phyloP scores from a whole-genome alignment of 2,797 vertebrate species.

The Heterohyrax brucei region DNA sequence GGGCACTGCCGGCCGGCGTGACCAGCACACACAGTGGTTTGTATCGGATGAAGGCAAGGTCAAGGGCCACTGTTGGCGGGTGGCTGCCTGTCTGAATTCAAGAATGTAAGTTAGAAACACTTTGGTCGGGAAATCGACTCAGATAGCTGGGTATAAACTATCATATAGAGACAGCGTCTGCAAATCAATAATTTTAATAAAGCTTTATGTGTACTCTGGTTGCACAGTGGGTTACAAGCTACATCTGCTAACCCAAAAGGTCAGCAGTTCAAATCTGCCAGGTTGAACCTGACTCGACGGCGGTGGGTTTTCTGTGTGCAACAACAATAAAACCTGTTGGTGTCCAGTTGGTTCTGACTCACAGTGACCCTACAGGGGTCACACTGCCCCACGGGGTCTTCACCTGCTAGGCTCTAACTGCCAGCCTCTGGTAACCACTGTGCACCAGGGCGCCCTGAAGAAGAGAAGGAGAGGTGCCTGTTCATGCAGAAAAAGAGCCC shows the following conservation, averaged over 20 bases:
- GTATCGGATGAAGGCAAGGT: neutral
- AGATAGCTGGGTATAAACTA: neutral
- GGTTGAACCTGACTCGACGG: too few species aligned
- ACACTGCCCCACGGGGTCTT: too few species aligned
- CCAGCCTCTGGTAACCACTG: too few species aligned
- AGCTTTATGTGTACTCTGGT: too few species aligned
- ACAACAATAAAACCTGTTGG: neutral
- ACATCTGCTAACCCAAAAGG: too few species aligned
- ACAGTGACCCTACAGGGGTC: too few species aligned
- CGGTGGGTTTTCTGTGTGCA: too few species aligned
- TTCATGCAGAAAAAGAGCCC: too few species aligned
- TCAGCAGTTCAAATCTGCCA: too few species aligned
- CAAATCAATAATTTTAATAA: neutral
- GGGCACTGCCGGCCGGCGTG: neutral
- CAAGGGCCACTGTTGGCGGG: neutral
- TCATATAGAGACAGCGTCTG: slow-evolving; percentile 13
- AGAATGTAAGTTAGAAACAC: neutral
- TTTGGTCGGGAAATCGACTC: slow-evolving; percentile 44
- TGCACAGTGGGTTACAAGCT: too few species aligned
- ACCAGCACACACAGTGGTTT: neutral
- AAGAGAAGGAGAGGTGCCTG: neutral
- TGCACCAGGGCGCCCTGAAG: neutral
- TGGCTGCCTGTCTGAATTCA: neutral
- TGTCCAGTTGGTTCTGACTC: too few species aligned
- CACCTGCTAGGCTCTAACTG: neutral